These are phyloP conservation scores for Heteronetta atricapilla DNA, from an alignment of 2,113 vertebrate species.

Conservation along the genomic window DNA sequence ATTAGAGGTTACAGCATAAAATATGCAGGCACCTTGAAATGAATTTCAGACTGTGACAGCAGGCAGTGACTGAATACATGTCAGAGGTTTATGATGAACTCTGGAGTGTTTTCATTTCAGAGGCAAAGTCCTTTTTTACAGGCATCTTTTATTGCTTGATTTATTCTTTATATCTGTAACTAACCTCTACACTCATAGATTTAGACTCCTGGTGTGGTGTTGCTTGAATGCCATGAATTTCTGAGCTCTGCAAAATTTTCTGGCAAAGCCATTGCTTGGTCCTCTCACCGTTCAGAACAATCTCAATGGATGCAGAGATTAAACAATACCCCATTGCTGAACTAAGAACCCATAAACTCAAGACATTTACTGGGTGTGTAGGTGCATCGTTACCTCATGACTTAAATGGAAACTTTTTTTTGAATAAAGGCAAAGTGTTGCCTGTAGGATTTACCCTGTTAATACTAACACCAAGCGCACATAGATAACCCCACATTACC, in stretches of 20 bases:
- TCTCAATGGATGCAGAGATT: neutral
- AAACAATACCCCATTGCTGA: constrained; percentile 29
- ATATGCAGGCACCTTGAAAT: constrained; percentile 50
- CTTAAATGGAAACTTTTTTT: neutral
- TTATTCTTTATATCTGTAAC: constrained; percentile 52
- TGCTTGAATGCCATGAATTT: neutral
- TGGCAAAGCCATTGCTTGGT: constrained; percentile 38
- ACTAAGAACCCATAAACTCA: constrained; percentile 32
- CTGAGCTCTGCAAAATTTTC: neutral
- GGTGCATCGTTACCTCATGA: neutral
- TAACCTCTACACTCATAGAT: constrained; percentile 49
- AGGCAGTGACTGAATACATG: constrained; percentile 48
- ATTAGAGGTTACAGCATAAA: constrained; percentile 39
- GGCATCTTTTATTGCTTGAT: constrained; percentile 54
- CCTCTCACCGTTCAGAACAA: constrained; percentile 12
- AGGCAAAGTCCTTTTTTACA: constrained; percentile 28
- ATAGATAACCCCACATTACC: neutral
- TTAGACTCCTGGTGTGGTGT: constrained; percentile 35
- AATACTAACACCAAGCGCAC: neutral
- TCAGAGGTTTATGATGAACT: constrained; percentile 57
- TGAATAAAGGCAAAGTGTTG: neutral
- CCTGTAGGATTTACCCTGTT: neutral
- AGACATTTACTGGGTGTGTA: neutral
- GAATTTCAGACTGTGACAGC: constrained; percentile 15
- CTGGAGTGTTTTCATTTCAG: constrained; percentile 58